Evolutionary conservation across 2,113 vertebrate genomes (phyloP).

Genomic region (Strix uralensis): DNA sequence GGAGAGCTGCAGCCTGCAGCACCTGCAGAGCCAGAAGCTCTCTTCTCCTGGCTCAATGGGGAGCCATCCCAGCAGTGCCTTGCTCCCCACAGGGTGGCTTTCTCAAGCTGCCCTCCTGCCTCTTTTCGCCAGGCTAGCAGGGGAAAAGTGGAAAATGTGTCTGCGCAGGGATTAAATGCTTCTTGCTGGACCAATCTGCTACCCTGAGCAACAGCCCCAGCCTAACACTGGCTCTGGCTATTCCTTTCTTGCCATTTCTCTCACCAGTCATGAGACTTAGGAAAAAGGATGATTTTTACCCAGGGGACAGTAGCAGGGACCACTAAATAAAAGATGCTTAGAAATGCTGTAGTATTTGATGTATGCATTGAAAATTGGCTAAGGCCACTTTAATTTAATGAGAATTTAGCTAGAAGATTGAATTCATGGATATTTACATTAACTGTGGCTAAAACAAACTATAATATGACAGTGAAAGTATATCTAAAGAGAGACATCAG

Average conservation of each 20-base stretch:
- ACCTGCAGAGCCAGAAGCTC: background rate
- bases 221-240: background rate
- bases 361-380: background rate
- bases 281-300: background rate
- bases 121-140: rapidly evolving
- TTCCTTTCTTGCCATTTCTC: background rate
- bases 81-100: background rate
- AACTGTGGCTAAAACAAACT: background rate
- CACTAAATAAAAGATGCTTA: background rate
- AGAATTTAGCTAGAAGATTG: background rate
- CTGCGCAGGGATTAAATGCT: background rate
- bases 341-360: background rate
- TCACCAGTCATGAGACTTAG: background rate
- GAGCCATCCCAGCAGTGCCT: background rate
- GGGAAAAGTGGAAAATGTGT: background rate
- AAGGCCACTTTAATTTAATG: background rate
- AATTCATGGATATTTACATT: background rate
- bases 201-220: background rate
- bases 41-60: rapidly evolving
- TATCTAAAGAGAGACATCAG: background rate
- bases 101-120: background rate
- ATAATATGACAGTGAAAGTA: background rate
- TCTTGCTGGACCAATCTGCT: background rate
- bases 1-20: background rate
- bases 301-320: background rate